Percentiles rank a stretch among this genome's conserved stretches.
Conservation (phyloP, 2,888 invertebrate genomes). For the Phytoseiulus persimilis region DNA sequence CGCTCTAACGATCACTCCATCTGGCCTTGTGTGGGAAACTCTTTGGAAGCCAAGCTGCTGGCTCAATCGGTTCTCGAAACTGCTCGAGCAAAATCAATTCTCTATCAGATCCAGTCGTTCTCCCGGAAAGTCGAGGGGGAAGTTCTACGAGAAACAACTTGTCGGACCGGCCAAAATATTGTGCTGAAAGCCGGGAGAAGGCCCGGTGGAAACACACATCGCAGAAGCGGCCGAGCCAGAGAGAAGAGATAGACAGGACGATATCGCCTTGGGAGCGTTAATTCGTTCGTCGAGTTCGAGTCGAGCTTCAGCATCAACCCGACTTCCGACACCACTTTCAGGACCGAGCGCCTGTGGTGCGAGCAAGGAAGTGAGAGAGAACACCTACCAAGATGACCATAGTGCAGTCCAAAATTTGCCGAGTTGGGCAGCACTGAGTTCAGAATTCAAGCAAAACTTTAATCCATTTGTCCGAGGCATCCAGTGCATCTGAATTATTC, state of each 20-base stretch:
- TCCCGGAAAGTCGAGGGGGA: background rate
- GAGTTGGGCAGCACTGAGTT: background rate
- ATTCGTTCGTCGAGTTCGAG: background rate
- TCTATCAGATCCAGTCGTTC: background rate
- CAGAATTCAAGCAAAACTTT: background rate
- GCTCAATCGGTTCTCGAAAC: background rate
- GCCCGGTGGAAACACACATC: background rate
- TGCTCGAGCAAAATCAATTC: background rate
- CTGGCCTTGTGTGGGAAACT: background rate
- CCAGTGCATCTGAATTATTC: background rate
- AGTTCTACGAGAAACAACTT: background rate
- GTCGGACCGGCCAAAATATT: background rate
- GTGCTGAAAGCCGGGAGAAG: background rate
- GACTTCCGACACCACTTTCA: no score
- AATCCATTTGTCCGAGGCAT: background rate
- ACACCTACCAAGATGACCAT: background rate
- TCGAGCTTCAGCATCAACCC: background rate
- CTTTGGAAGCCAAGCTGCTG: background rate
- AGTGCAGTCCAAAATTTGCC: background rate
- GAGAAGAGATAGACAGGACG: background rate
- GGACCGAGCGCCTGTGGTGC: no score
- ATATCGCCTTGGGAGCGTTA: background rate
- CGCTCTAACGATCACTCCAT: background rate
- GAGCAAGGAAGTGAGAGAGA: background rate
- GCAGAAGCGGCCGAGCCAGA: background rate